A percentile compares a stretch with the other conserved stretches of the same genome.
phyloP scores from a whole-genome alignment of 35 echinoderm and acorn worm genomes.

The Apostichopus japonicus region DNA sequence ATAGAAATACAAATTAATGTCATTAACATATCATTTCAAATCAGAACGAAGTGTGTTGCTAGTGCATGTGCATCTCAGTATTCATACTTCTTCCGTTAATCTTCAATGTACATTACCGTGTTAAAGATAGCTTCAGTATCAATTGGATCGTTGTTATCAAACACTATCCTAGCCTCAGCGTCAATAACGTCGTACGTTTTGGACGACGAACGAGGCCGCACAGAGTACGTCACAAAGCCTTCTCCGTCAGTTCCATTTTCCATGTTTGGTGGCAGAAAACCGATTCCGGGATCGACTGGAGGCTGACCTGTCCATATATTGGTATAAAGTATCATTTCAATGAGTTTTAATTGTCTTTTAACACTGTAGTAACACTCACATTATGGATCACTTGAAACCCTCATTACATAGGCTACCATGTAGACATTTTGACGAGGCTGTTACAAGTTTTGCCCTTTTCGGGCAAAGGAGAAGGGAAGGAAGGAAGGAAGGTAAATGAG shows the following conservation, averaged over 20 bases:
- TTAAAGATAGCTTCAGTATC: constrained; percentile 67
- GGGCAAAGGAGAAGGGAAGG: no score
- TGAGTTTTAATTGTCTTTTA: not conserved
- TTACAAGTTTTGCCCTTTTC: no score
- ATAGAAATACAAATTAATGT: no score
- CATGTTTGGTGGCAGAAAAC: constrained; percentile 66
- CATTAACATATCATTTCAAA: no score
- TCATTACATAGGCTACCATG: no score
- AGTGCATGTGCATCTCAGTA: no score
- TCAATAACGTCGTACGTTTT: constrained; percentile 52
- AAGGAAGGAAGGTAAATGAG: no score
- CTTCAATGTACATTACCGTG: constrained; percentile 28
- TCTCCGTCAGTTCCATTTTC: constrained; percentile 75
- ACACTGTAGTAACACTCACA: not conserved
- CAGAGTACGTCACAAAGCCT: constrained; percentile 62
- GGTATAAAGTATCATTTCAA: no score
- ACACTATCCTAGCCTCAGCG: constrained; percentile 65
- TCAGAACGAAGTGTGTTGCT: no score
- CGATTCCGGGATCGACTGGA: constrained; percentile 61
- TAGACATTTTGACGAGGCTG: no score
- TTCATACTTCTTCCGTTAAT: no score
- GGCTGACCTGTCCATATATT: constrained; percentile 19
- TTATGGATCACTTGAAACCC: no score
- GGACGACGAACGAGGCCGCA: constrained; percentile 2
- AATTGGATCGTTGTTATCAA: constrained; percentile 69